Base-by-base conservation (phyloP, 2,888 invertebrate species). In the Aradus depressus region DNA sequence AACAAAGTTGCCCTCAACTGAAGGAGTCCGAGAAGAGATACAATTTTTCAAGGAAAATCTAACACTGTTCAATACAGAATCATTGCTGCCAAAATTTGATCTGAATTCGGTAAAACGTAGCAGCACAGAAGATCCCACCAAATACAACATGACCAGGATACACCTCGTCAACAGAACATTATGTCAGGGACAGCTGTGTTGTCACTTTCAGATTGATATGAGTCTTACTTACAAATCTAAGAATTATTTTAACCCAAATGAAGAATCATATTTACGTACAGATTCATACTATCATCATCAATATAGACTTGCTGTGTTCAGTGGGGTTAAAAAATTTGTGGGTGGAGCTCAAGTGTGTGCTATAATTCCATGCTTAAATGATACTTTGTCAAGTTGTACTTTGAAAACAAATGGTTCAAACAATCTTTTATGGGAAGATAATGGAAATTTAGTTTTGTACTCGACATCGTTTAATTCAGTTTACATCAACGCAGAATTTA, bases 221-320 rank as follows among this genome's bases (percentile, higher is more conserved):
- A 47, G 25, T 25, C 10, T 47, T 4, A 21, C n/a, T 1, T 37
- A 25, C 4, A 22, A 38, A 14, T 26, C 42, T 14, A 32, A 45
- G 14, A 14, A 8, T 16, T 45, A 21, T 22, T 25, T 19, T 6
- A 45, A 21, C 22, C 22, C 22, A 5, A 23, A 23, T 3, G 32
- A 26, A 19, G 22, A 12, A 19, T 31, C 31, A 10, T 31, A 31
- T 12, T 4, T 6, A 25, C 26, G 21, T 31, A 32, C 16, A 12
- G 44, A 44, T 26, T 44, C 44, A 32, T 31, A 21, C 26, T 31
- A 26, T 25, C 47, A 28, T 10, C 26, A 47, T 12, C n/a, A 22
- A 23, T 47, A 47, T 5, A 21, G 47, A 38, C 18, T 47, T n/a
- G 47, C 47, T 26, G 47, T 47, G 6, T 47, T 47, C 12, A 38